Evolutionary conservation across 2,113 vertebrate species (phyloP).

Genomic region (Phodopus roborovskii): DNA sequence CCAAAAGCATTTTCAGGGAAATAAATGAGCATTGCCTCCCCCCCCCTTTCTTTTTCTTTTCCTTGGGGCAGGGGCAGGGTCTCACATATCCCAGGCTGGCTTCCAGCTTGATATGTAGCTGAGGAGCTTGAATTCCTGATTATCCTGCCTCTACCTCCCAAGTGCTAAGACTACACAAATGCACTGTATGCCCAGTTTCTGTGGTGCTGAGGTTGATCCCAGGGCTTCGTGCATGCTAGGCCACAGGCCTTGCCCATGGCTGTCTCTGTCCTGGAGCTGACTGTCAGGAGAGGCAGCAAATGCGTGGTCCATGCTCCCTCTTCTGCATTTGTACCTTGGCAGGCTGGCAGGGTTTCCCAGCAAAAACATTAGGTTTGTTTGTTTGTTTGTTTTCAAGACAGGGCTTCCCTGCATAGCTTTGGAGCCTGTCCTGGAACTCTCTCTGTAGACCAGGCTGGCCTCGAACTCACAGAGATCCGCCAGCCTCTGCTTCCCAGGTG

Average conservation of each 20-base stretch:
- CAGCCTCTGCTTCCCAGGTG: no score
- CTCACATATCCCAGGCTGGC: background rate
- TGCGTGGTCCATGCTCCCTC: background rate
- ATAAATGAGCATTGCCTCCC: background rate
- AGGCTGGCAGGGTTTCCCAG: background rate
- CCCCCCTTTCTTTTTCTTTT: background rate
- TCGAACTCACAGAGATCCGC: no score
- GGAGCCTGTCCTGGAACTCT: no score
- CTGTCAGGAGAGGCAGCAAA: background rate
- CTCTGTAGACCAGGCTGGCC: no score
- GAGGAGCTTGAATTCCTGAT: background rate
- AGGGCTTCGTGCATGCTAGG: background rate
- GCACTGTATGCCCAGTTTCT: no score
- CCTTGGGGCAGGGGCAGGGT: background rate
- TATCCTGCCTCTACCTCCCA: background rate
- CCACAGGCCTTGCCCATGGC: background rate
- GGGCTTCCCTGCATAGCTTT: no score
- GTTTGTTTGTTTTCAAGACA: no score
- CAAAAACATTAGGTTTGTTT: background rate
- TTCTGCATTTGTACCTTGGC: background rate
- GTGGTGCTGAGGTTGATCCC: background rate
- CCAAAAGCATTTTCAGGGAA: constrained; percentile 15
- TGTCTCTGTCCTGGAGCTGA: background rate
- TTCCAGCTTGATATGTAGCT: background rate
- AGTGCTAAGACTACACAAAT: background rate